Evolutionary conservation across 1,140 invertebrate genomes (phyloP), one percentile per base, ranked within the genome.

Genomic region (Penaeus chinensis): DNA sequence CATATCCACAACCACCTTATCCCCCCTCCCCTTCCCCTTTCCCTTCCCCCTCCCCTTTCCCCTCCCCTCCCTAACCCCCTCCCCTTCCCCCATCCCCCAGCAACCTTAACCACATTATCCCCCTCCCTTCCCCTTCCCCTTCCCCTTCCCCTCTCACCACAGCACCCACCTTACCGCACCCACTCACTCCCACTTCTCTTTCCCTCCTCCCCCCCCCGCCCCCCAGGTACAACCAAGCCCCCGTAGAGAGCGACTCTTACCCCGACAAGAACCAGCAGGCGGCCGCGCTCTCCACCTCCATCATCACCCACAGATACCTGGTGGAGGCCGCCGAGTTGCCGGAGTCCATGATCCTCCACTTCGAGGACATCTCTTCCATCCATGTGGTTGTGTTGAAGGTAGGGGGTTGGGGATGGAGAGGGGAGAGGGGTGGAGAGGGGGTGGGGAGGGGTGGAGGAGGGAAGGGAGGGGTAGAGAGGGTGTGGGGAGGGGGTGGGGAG

Each of bases 331-430:
- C 87, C 10, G 32, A 65, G 27, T 27, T 77, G 5, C 85, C 85
- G 0, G 66, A 90, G 78, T 90, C 89, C 61, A 88, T 90, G 86
- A 90, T 90, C 10, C 86, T 90, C 7, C 89, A 90, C 76, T 90
- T 88, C 78, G 61, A 87, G 37, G 89, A 90, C 71, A 90, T 90
- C 37, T 83, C 89, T 10, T 88, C 89, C 60, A 90, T 90, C 37
- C 89, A 90, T 69, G 42, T 85, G 24, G 63, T 85, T 71, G 83
- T 88, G 16, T 84, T 90, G 61, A 87, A 90, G 89, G 89, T 90
- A 20, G 20, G 84, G 22, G 22, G n/a, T 32, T 32, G 66, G 32
- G 19, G 66, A 13, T 18, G 20, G 32, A 7, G 32, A 32, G 37
- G 79, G 32, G 66, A 11, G 0, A 8, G 66, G 66, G 16, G 54